Evolutionary conservation across 2,888 invertebrate species (phyloP), one percentile per base, ranked within the genome.

Genomic region (Dromius quadrimaculatus): DNA sequence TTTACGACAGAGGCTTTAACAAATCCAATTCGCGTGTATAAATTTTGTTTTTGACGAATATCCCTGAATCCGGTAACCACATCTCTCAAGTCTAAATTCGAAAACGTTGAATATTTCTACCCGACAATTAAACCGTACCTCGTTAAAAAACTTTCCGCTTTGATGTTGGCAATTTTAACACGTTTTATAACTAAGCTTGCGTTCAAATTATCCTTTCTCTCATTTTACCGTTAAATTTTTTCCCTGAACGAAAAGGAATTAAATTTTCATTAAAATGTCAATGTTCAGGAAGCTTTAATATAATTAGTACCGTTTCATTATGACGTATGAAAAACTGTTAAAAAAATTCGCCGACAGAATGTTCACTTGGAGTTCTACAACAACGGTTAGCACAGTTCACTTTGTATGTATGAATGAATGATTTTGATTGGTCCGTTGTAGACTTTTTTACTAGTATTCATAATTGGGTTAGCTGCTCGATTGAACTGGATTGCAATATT

Each of bases 211-310:
- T 62, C 50, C 41, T 63, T 47, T 61, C 45, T 32, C 62, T 43
- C 43, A 32, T 34, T 68, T 59, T 68, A 34, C 20, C 68, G 43
- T 59, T 59, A 59, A n/a, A 66, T 68, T 68, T 68, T 68, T 68
- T 68, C 50, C 54, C 54, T 59, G 76, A 76, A 76, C 76, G 75
- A 74, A 75, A 75, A 73, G n/a, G 78, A 80, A 80, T 81, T 78
- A 79, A 80, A 79, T 81, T 81, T 81, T 80, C 79, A 81, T 81
- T 80, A 80, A 79, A 79, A 79, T 77, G 81, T 80, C 81, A 79
- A 81, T 81, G 80, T 79, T 77, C 76, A 76, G 77, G 75, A 77
- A 77, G 78, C 72, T 74, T 79, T 80, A 80, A 80, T 81, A 77
- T 79, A 80, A 81, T 81, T 80, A 79, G 79, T 76, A 78, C 47